These are phyloP conservation scores for Metacarcinus magister DNA, from an alignment of 2,888 invertebrate species.

Conservation along the genomic window DNA sequence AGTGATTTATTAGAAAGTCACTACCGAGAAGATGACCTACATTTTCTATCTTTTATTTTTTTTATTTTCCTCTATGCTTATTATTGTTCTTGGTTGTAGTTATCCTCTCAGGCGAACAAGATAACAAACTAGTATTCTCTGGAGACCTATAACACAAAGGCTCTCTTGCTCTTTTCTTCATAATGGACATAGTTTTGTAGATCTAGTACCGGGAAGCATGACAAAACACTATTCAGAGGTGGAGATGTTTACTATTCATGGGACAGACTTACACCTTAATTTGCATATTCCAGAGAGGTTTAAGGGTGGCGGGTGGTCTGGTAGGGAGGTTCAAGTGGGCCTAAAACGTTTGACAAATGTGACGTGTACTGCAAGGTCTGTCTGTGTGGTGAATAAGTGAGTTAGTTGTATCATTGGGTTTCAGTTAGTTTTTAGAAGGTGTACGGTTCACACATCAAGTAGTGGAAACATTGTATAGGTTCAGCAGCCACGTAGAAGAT, in stretches of 20 bases:
- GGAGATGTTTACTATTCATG: not conserved
- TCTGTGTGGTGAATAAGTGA: not conserved
- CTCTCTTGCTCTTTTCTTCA: not conserved
- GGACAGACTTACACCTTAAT: not conserved
- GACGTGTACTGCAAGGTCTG: not conserved
- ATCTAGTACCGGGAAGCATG: not conserved
- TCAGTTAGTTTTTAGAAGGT: no score
- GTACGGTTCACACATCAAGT: no score
- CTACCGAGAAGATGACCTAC: not conserved
- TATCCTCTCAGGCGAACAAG: no score
- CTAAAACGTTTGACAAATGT: not conserved
- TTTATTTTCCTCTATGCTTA: no score
- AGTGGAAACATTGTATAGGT: no score
- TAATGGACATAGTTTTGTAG: not conserved
- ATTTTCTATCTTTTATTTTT: no score
- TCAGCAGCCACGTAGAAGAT: no score
- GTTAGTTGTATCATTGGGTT: no score
- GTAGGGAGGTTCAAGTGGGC: not conserved
- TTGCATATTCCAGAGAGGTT: not conserved
- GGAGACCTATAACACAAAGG: not conserved
- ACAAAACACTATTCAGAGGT: not conserved
- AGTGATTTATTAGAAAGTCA: not conserved
- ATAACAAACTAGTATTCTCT: no score
- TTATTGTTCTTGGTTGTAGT: no score
- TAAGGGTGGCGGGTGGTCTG: not conserved